Evolutionary conservation across 2,888 invertebrate species (phyloP).

Genomic region (Fabriciana adippe): DNA sequence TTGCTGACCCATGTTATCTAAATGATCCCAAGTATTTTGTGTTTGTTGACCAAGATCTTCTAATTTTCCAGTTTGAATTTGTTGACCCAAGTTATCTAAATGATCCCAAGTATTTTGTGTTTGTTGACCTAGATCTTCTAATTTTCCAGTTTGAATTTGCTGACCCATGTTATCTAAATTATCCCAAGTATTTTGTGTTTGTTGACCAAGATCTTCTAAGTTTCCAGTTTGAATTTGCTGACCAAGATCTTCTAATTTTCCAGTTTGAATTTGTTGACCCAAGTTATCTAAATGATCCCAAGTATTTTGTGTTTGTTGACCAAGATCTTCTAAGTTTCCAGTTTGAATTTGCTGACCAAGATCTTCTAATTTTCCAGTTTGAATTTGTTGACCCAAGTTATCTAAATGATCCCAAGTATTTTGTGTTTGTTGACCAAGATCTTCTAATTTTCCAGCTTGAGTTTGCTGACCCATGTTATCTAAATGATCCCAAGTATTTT

Average conservation of each 20-base stretch:
- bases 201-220: slow-evolving; percentile 42
- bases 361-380: slow-evolving; percentile 42
- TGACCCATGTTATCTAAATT: too few relatives aligned
- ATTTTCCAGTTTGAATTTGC: neutral
- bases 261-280: slow-evolving; percentile 44
- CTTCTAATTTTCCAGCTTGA: slow-evolving; percentile 34
- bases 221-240: slow-evolving; percentile 39
- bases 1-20: slow-evolving; percentile 44
- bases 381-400: slow-evolving; percentile 44
- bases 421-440: slow-evolving; percentile 46
- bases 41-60: neutral
- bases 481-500: slow-evolving; percentile 45
- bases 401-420: slow-evolving; percentile 40
- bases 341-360: slow-evolving; percentile 44
- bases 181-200: slow-evolving; percentile 41
- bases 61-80: too few relatives aligned
- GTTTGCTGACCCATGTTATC: slow-evolving; percentile 47
- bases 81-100: too few relatives aligned
- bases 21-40: slow-evolving; percentile 41
- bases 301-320: slow-evolving; percentile 47
- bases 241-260: slow-evolving; percentile 43
- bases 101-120: slow-evolving; percentile 40
- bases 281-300: slow-evolving; percentile 34
- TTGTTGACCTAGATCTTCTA: slow-evolving; percentile 42
- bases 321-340: slow-evolving; percentile 37